phyloP scores from a whole-genome alignment of 92 coral and sea anemone genomes.

The Isaurus tuberculatus region DNA sequence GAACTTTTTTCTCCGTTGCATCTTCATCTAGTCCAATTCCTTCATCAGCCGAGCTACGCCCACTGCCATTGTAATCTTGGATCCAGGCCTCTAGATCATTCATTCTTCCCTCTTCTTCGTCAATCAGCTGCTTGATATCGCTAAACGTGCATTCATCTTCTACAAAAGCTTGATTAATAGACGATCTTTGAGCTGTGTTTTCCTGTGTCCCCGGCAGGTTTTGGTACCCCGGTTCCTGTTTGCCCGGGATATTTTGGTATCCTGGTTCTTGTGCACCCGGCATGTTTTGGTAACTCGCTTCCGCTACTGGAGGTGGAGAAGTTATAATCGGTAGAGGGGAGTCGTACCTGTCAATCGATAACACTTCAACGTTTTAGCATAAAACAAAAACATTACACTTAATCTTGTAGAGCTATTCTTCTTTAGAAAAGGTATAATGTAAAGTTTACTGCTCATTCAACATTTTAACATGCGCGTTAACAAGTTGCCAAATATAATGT shows the following conservation, averaged over 20 bases:
- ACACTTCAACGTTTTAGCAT: background rate
- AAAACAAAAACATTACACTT: background rate
- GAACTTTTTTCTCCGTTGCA: background rate
- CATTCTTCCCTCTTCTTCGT: constrained; percentile 15
- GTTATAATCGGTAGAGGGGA: constrained; percentile 20
- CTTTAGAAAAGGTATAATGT: too few species aligned
- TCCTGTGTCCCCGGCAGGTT: background rate
- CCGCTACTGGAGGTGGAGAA: background rate
- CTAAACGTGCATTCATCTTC: constrained; percentile 16
- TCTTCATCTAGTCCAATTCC: constrained; percentile 38
- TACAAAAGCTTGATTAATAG: constrained; percentile 10
- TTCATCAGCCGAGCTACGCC: constrained; percentile 29
- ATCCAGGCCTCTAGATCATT: constrained; percentile 13
- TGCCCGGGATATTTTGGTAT: background rate
- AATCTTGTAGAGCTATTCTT: too few species aligned
- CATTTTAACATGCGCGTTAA: too few species aligned
- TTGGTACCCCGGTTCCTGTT: background rate
- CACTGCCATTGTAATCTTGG: background rate
- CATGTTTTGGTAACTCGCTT: background rate
- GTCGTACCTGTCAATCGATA: background rate
- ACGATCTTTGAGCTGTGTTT: background rate
- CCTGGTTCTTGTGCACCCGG: background rate
- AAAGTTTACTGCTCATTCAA: too few species aligned
- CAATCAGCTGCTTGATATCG: constrained; percentile 9
- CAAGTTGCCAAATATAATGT: too few species aligned